Conservation (phyloP, 2,888 invertebrate species). For the Drosophila histrio region DNA sequence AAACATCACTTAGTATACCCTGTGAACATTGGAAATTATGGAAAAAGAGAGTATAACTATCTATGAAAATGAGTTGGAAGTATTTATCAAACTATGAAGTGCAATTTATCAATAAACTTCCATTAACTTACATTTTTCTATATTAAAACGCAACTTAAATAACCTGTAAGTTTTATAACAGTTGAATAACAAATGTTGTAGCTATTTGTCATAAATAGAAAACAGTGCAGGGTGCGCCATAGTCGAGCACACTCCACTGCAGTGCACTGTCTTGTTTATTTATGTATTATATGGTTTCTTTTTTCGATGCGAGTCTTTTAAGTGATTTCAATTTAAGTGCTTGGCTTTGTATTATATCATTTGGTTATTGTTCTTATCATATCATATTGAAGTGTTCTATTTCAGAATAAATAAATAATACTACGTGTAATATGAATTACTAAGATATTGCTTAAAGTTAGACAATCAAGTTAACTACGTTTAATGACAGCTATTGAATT, state of each 20-base stretch:
- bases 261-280: not conserved
- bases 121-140: too few species aligned
- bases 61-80: too few species aligned
- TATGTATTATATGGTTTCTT: not conserved
- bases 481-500: not conserved
- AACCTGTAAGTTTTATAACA: not conserved
- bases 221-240: not conserved
- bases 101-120: too few species aligned
- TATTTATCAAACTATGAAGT: not conserved
- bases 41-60: too few species aligned
- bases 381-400: not conserved
- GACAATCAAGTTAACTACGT: not conserved
- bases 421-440: not conserved
- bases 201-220: not conserved
- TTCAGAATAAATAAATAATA: not conserved
- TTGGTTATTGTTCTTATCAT: constrained; percentile 7
- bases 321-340: constrained; percentile 10
- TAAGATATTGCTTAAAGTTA: not conserved
- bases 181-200: not conserved
- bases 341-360: not conserved
- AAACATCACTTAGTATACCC: constrained; percentile 15
- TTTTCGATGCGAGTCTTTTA: not conserved
- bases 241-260: not conserved
- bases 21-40: not conserved
- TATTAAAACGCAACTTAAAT: not conserved